These are phyloP conservation scores for Anguilla marmorata DNA, from an alignment of 2,797 vertebrate species.

Conservation along the genomic window DNA sequence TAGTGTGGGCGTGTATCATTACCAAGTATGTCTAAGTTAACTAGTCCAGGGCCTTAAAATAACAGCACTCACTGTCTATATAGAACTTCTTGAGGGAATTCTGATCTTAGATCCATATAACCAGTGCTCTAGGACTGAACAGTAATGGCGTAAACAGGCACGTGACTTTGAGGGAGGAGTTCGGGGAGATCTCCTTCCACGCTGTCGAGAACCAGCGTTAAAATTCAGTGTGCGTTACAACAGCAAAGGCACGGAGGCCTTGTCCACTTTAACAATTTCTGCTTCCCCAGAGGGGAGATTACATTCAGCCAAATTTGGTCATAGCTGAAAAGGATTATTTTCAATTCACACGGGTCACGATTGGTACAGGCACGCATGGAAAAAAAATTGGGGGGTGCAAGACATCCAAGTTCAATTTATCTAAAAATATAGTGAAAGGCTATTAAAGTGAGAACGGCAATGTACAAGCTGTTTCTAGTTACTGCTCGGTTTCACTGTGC, in stretches of 20 bases:
- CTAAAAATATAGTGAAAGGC: slow-evolving; percentile 64
- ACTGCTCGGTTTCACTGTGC: slow-evolving; percentile 16
- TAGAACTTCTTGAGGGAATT: not conserved
- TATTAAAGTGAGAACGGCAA: slow-evolving; percentile 47
- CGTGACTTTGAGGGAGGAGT: not conserved
- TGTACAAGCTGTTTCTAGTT: slow-evolving; percentile 50
- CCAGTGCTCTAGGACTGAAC: not conserved
- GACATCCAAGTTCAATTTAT: slow-evolving; percentile 68
- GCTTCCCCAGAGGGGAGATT: slow-evolving; percentile 71
- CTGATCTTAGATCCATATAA: not conserved
- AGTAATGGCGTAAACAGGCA: not conserved
- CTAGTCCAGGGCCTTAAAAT: not conserved
- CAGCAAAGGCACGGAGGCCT: slow-evolving; percentile 71
- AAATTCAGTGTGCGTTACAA: slow-evolving; percentile 48
- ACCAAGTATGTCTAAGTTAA: not conserved
- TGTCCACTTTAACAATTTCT: slow-evolving; percentile 73
- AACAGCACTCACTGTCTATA: not conserved
- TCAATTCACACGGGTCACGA: slow-evolving; percentile 79
- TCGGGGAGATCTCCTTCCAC: not conserved
- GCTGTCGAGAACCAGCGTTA: not conserved
- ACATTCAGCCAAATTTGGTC: slow-evolving; percentile 86
- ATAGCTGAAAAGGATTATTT: slow-evolving; percentile 78
- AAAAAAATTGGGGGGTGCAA: slow-evolving; percentile 56
- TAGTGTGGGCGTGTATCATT: not conserved
- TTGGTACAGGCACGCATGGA: slow-evolving; percentile 74